Conservation (phyloP, 2,797 vertebrate genomes). For the Phaenicophaeus curvirostris region DNA sequence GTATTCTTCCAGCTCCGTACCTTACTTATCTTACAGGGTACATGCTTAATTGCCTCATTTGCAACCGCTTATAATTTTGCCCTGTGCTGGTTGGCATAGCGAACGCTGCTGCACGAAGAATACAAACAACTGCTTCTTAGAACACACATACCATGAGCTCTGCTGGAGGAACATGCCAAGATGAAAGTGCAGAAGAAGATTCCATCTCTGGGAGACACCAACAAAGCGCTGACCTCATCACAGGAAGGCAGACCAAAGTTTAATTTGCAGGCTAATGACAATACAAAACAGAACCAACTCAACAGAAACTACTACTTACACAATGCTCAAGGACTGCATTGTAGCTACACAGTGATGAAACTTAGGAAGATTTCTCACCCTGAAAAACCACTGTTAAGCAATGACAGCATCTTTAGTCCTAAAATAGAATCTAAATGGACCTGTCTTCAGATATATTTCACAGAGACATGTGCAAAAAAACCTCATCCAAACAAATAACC, state of each 20-base stretch:
- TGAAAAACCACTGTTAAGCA: background rate
- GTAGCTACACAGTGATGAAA: background rate
- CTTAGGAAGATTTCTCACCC: background rate
- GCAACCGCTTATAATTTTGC: background rate
- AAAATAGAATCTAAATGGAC: background rate
- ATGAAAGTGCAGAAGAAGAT: background rate
- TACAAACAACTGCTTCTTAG: background rate
- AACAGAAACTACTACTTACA: background rate
- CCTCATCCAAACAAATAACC: too few species aligned
- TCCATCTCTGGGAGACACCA: background rate
- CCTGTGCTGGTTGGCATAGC: background rate
- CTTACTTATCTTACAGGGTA: background rate
- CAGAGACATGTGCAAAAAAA: fast-evolving
- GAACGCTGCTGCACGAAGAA: background rate
- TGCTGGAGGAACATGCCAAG: background rate
- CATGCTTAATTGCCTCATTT: background rate
- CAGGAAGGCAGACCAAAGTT: background rate
- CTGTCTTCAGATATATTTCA: background rate
- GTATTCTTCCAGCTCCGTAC: background rate
- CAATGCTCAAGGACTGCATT: fast-evolving
- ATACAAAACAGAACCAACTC: background rate
- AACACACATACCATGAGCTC: fast-evolving
- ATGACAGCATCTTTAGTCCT: background rate
- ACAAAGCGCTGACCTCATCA: background rate
- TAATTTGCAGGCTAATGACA: fast-evolving